phyloP scores from a whole-genome alignment of 2,888 invertebrate genomes.

The Zonitis immaculata region DNA sequence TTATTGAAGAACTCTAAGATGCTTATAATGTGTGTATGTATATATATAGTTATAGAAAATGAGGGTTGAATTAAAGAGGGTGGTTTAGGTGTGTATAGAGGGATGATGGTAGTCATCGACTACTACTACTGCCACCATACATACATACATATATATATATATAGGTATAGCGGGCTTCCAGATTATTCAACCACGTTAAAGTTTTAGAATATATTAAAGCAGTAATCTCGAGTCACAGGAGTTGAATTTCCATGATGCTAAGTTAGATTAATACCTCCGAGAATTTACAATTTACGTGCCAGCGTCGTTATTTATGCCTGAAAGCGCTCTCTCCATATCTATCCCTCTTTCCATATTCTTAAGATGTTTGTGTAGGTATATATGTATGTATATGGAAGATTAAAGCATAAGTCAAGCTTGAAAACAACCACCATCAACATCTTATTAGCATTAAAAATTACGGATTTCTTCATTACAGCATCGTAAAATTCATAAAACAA shows the following conservation, averaged over 20 bases:
- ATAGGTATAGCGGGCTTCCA: conserved; percentile 13
- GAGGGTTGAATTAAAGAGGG: background rate
- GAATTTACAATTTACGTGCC: conserved; percentile 50
- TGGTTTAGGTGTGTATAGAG: background rate
- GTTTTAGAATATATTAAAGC: conserved; percentile 52
- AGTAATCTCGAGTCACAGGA: conserved; percentile 49
- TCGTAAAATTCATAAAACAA: too few relatives aligned
- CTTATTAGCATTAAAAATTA: background rate
- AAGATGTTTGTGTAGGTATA: conserved; percentile 49
- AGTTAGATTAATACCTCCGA: conserved; percentile 52
- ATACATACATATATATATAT: too few relatives aligned
- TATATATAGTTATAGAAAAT: background rate
- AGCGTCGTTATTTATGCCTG: conserved; percentile 50
- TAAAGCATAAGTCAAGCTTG: conserved; percentile 1
- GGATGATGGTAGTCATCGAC: background rate
- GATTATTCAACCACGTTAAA: conserved; percentile 46
- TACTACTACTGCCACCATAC: too few relatives aligned
- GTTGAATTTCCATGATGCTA: conserved; percentile 51
- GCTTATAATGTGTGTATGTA: background rate
- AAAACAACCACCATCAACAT: conserved; percentile 13
- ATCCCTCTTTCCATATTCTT: too few relatives aligned
- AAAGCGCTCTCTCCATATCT: too few relatives aligned
- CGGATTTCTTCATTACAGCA: too few relatives aligned
- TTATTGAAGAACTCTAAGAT: background rate
- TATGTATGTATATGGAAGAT: too few relatives aligned